Conservation (phyloP, 1,140 invertebrate genomes). For the Bactericera cockerelli region DNA sequence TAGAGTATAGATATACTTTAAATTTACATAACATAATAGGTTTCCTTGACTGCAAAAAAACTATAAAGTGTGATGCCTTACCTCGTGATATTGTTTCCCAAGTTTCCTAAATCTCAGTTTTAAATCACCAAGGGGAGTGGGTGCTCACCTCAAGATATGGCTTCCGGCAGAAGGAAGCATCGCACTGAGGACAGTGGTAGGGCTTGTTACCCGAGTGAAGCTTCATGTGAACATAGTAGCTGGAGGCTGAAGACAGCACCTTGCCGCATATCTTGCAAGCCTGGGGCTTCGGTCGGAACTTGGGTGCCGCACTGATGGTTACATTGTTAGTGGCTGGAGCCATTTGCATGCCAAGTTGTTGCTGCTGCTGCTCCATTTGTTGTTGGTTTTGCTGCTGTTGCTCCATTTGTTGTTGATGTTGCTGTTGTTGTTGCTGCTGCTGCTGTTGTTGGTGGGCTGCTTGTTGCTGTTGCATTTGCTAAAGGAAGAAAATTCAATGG, state of each 20-base stretch:
- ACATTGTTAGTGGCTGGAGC: constrained; percentile 11
- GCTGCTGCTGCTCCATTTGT: constrained; percentile 12
- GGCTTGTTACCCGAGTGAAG: constrained; percentile 60
- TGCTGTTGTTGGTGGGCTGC: too few relatives aligned
- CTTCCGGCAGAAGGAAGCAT: constrained; percentile 54
- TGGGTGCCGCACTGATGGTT: not conserved
- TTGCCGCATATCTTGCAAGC: constrained; percentile 58
- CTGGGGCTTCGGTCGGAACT: constrained; percentile 17
- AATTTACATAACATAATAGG: too few relatives aligned
- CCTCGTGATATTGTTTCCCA: too few relatives aligned
- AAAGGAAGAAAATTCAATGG: too few relatives aligned
- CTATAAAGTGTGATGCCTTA: too few relatives aligned
- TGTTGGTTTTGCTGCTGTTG: constrained; percentile 16
- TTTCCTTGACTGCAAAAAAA: too few relatives aligned
- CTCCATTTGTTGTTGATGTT: constrained; percentile 13
- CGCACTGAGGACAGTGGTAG: constrained; percentile 54
- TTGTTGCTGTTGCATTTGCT: too few relatives aligned
- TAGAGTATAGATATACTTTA: too few relatives aligned
- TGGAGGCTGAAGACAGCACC: constrained; percentile 53
- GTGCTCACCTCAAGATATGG: constrained; percentile 47
- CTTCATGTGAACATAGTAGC: constrained; percentile 67
- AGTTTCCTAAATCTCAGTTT: too few relatives aligned
- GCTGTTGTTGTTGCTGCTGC: constrained; percentile 10
- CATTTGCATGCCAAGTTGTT: constrained; percentile 13
- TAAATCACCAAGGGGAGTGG: too few relatives aligned